Base-by-base conservation (phyloP, 2,797 vertebrate genomes). In the Phyllotis vaccarum region DNA sequence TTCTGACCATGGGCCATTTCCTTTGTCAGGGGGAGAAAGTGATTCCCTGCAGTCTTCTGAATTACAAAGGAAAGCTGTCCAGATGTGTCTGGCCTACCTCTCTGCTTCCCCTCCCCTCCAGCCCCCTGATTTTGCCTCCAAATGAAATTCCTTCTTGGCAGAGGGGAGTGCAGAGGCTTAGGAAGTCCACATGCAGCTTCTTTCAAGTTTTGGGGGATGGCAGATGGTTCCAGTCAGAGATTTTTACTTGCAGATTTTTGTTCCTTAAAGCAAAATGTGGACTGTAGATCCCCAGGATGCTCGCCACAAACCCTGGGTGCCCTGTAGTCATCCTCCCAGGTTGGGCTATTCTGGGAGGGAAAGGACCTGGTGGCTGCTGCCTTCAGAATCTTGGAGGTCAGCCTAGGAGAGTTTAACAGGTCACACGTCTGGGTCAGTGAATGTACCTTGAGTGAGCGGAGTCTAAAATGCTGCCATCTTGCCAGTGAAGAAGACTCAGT, bases 191-290 rank as follows among this genome's bases (percentile, higher is more conserved):
- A 97, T 78, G 96, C 88, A 96, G 95, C 97, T 98, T 98, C 97
- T 98, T 98, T 98, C 97, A 97, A 98, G 98, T 98, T 98, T 98
- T 92, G 95, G 98, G 97, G 97, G 96, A 97, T 97, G 97, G 98
- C 98, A 98, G 98, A 98, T 98, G 98, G 98, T 98, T 98, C 97
- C 96, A 96, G 98, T 98, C 98, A 98, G 96, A 86, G 97, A 97
- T 98, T 98, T 98, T 98, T 98, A 93, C 96, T 95, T 96, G 95
- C 98, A 97, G 98, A 98, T 97, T 29, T 89, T 89, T 98, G 95
- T 97, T 98, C 96, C 97, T 98, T 97, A 97, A 98, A 98, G 96
- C 97, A 95, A 98, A 98, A 98, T 98, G 96, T 95, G 97, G 96
- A 93, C 96, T 95, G 6, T 80, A 96, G 82, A 52, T 97, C 68